phyloP scores from a whole-genome alignment of 2,113 vertebrate species.

The Crotalus horridus region DNA sequence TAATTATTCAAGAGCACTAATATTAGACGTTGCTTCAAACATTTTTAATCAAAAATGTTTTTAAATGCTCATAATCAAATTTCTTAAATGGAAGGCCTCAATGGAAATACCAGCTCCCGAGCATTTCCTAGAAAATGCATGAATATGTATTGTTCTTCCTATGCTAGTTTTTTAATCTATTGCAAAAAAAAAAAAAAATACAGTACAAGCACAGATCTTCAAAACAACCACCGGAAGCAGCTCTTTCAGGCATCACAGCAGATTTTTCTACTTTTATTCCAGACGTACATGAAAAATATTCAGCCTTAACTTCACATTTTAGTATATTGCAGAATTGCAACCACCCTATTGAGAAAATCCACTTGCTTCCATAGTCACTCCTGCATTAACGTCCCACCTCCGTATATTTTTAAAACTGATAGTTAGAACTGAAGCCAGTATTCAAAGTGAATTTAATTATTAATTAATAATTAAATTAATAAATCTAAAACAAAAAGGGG shows the following conservation, averaged over 20 bases:
- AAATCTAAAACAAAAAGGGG: neutral
- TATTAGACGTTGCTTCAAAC: neutral
- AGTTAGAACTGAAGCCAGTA: neutral
- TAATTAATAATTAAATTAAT: neutral
- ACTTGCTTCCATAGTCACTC: neutral
- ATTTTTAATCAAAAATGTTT: neutral
- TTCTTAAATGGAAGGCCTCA: neutral
- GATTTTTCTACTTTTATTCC: neutral
- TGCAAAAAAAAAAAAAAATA: neutral
- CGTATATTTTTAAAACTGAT: neutral
- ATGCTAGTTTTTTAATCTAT: neutral
- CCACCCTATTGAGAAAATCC: neutral
- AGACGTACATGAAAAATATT: neutral
- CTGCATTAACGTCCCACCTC: neutral
- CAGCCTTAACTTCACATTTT: neutral
- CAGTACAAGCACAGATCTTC: neutral
- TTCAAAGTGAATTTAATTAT: slow-evolving; percentile 16
- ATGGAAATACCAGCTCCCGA: neutral
- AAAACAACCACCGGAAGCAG: neutral
- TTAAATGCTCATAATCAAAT: neutral
- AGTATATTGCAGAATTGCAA: neutral
- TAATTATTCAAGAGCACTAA: neutral
- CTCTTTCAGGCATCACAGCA: neutral
- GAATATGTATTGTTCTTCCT: neutral
- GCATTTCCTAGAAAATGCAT: neutral